Evolutionary conservation across 2,797 vertebrate genomes (phyloP), one percentile per base, ranked within the genome.

Genomic region (Benthosema pterotum): DNA sequence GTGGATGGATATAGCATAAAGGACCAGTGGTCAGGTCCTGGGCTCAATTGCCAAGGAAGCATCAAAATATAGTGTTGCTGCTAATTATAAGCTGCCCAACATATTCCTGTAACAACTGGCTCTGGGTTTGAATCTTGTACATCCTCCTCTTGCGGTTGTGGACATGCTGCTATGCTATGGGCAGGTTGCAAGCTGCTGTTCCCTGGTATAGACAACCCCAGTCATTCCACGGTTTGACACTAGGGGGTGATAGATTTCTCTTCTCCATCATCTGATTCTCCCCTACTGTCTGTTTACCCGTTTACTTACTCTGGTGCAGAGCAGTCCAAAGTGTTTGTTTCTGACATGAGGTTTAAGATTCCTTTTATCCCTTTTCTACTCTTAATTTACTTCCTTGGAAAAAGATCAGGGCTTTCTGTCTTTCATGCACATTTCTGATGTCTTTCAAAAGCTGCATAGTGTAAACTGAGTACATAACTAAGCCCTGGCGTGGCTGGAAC

Each of bases 201-300:
- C 16, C 47, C n/a, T 38, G 22, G 12, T 42, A 16, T 25, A 32
- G 53, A 42, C 49, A 4, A 14, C 60, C 60, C 22, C 11, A 45
- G 7, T 43, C 0, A 3, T 74, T 68, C 65, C 64, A 74, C 52
- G 19, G 46, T 42, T 11, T 69, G 15, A 65, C 88, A 82, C 77
- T 75, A 77, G 88, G 72, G 84, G 87, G 87, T 80, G 52, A 69
- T 78, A 87, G 51, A 77, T 4, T 32, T 68, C 74, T 71, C 8
- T 3, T 63, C 42, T 13, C 22, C 17, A 65, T 38, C 60, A 16
- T 11, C 47, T n/a, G 8, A 52, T 17, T 13, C 60, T 42, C 46
- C 14, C 67, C 15, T 19, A 42, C 9, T 38, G 11, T 52, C 38
- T 65, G 4, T 9, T 0, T 19, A 15, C 17, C 19, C 60, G 42